Percentiles rank a stretch among this genome's conserved stretches.
These are phyloP conservation scores for Ptychobarbus kaznakovi DNA, from an alignment of 2,797 vertebrate species.

Conservation along the genomic window DNA sequence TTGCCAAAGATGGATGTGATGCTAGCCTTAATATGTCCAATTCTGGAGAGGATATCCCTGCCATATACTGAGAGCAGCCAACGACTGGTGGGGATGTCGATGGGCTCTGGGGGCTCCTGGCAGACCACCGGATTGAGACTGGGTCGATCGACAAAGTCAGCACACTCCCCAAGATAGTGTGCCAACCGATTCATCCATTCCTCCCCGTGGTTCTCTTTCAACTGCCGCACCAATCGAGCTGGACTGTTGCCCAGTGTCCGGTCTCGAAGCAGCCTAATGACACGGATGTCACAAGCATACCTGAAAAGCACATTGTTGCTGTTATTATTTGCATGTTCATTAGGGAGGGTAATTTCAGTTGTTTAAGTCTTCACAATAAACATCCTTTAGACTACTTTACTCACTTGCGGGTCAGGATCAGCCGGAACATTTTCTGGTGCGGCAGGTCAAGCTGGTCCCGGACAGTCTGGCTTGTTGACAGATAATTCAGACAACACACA, in stretches of 20 bases:
- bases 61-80: no score
- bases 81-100: no score
- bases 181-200: constrained; percentile 25
- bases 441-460: constrained; percentile 44
- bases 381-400: neutral
- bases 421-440: constrained; percentile 8
- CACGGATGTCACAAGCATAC: no score
- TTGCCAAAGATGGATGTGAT: no score
- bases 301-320: neutral
- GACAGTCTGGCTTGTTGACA: constrained; percentile 22
- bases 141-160: constrained; percentile 13
- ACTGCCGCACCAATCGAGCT: no score
- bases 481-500: neutral
- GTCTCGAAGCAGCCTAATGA: no score
- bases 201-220: neutral
- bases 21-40: no score
- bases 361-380: neutral
- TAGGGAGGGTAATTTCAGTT: neutral
- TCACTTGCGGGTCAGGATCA: constrained; percentile 41
- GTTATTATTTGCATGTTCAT: neutral
- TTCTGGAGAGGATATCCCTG: no score
- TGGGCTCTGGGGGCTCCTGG: no score
- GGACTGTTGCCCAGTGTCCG: no score
- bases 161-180: constrained; percentile 40
- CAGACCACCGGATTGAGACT: neutral